A percentile compares a stretch with the other conserved stretches of the same genome.
phyloP scores from a whole-genome alignment of 2,113 vertebrate genomes.

The Geococcyx californianus region DNA sequence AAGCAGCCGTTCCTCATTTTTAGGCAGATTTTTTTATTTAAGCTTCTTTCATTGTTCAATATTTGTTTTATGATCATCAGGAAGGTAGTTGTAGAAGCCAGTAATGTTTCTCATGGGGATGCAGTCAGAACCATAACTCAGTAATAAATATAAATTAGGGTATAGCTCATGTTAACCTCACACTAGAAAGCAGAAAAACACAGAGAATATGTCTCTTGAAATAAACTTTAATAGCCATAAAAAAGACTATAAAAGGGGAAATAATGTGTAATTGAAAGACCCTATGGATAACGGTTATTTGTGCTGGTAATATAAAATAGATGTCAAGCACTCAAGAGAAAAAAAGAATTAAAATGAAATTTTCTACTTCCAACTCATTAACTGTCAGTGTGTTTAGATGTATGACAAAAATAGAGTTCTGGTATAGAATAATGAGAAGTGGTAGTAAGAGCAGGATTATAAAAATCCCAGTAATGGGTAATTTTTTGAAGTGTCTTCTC shows the following conservation, averaged over 20 bases:
- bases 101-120: slow-evolving; percentile 64
- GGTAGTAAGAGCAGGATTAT: background rate
- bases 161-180: slow-evolving; percentile 71
- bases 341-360: background rate
- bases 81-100: slow-evolving; percentile 39
- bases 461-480: background rate
- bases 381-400: background rate
- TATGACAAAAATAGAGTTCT: background rate
- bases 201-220: slow-evolving; percentile 63
- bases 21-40: background rate
- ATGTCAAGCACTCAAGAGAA: background rate
- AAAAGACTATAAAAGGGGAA: slow-evolving; percentile 64
- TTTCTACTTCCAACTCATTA: background rate
- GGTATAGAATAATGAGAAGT: background rate
- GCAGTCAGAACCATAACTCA: slow-evolving; percentile 58
- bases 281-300: slow-evolving; percentile 38
- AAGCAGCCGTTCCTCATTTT: slow-evolving; percentile 19
- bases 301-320: background rate
- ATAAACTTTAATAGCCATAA: slow-evolving; percentile 70
- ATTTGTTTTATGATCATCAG: slow-evolving; percentile 73
- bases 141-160: slow-evolving; percentile 61
- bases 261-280: slow-evolving; percentile 46
- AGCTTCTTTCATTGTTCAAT: slow-evolving; percentile 60
- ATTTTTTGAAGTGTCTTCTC: background rate
- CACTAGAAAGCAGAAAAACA: slow-evolving; percentile 28